Evolutionary conservation across 2,113 vertebrate species (phyloP).

Genomic region (Actenoides hombroni): DNA sequence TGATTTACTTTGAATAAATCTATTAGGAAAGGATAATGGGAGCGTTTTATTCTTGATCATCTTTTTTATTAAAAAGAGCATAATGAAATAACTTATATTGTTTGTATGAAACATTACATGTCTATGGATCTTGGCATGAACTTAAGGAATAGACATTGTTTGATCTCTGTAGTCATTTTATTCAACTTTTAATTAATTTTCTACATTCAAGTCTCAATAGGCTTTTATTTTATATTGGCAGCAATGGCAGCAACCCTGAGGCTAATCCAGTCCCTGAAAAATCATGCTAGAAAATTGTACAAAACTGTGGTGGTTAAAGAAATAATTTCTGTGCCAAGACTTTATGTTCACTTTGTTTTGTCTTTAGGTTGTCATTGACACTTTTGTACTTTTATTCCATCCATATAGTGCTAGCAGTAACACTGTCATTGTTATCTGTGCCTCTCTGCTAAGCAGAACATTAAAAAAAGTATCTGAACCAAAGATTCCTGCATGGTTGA

Average conservation of each 20-base stretch:
- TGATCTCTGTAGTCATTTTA: not conserved
- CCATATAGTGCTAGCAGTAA: not conserved
- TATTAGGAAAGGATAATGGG: not conserved
- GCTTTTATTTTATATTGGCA: not conserved
- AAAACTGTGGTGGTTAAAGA: not conserved
- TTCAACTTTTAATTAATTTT: constrained; percentile 37
- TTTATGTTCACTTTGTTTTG: not conserved
- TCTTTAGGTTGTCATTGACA: not conserved
- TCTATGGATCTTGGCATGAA: not conserved
- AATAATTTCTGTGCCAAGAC: not conserved
- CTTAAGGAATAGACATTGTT: not conserved
- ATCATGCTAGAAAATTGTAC: not conserved
- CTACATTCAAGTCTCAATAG: not conserved
- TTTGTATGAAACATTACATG: not conserved
- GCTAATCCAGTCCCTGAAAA: not conserved
- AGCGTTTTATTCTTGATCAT: constrained; percentile 5
- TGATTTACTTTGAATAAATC: not conserved
- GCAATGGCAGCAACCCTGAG: not conserved
- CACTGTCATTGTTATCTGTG: not conserved
- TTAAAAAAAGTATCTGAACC: not conserved
- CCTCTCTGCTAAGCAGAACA: not conserved
- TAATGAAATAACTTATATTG: not conserved
- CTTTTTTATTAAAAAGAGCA: not conserved
- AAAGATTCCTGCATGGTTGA: not conserved
- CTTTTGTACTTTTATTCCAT: not conserved